Base-by-base conservation (phyloP, 2,888 invertebrate species). In the Anodontia alba region DNA sequence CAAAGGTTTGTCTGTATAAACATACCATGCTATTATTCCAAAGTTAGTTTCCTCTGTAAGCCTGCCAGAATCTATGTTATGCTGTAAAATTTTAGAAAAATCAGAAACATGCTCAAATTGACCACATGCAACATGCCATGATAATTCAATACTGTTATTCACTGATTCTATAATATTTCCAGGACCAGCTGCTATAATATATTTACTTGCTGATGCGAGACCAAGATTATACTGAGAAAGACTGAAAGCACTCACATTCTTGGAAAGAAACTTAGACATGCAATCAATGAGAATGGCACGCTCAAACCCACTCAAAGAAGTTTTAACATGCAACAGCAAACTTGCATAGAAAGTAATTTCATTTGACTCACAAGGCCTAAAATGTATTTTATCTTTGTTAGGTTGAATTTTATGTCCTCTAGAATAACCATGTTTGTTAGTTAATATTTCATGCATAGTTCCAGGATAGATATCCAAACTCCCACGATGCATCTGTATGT, bases 121-220 rank as follows among this genome's bases (percentile, higher is more conserved):
- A 12, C 62, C 70, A 74, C 84, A 84, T 23, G 71, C 74, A 33
- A 81, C 33, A 76, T 81, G 84, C 84, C 84, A 84, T 12, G 76
- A 62, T 10, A 84, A 42, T 70, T 84, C 84, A 5, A 76, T 8
- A 51, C 84, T 76, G 10, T 76, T 49, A 20, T 43, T 66, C 33
- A 84, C 42, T 33, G 80, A 78, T 67, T 73, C 77, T 33, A 84
- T 68, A n/a, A 81, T 77, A 81, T 84, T 81, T 31, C 84, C 84
- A 68, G 81, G 84, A 0, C 84, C 81, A 20, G 81, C 81, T 57
- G 77, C 74, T 15, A 84, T 20, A 31, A 84, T 76, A 42, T 70
- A 70, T 70, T 81, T 84, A 36, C 76, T 69, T 57, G 49, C 36
- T 7, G n/a, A 20, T 1, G 54, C 17, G 15, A 54, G 23, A 26